Evolutionary conservation across 2,797 vertebrate species (phyloP).

Genomic region (Sebastes oblongus): DNA sequence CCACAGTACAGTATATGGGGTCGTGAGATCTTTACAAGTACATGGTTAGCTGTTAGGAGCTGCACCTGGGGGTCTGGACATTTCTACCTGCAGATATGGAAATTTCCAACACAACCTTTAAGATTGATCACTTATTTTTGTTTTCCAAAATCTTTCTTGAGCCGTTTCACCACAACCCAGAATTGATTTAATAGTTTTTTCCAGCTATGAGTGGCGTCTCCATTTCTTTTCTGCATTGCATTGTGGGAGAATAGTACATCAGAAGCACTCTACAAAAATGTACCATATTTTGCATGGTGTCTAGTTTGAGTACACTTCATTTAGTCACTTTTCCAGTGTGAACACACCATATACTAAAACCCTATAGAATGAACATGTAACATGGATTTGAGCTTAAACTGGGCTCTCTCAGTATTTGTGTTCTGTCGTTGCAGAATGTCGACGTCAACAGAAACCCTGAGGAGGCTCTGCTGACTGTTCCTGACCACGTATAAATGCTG

Average conservation of each 20-base stretch:
- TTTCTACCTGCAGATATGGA: no score
- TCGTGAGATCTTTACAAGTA: no score
- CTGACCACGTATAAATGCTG: slow-evolving; percentile 72
- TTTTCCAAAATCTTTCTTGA: neutral
- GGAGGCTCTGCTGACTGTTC: slow-evolving; percentile 84
- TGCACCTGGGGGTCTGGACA: no score
- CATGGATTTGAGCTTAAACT: neutral
- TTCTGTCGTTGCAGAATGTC: slow-evolving; percentile 78
- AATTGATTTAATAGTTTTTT: neutral
- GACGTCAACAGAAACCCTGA: slow-evolving; percentile 78
- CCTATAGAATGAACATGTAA: neutral
- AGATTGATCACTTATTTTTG: no score
- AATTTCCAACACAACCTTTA: no score
- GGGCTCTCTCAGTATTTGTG: neutral
- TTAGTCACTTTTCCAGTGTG: neutral
- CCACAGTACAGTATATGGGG: no score
- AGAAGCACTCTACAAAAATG: neutral
- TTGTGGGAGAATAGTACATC: neutral
- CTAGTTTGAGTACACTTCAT: neutral
- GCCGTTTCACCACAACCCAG: neutral
- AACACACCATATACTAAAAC: neutral
- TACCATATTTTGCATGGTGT: neutral
- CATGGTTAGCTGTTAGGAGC: no score
- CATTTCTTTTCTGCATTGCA: neutral
- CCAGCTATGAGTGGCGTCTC: no score